phyloP scores from a whole-genome alignment of 2,888 invertebrate genomes.

The Eupsilia transversa region DNA sequence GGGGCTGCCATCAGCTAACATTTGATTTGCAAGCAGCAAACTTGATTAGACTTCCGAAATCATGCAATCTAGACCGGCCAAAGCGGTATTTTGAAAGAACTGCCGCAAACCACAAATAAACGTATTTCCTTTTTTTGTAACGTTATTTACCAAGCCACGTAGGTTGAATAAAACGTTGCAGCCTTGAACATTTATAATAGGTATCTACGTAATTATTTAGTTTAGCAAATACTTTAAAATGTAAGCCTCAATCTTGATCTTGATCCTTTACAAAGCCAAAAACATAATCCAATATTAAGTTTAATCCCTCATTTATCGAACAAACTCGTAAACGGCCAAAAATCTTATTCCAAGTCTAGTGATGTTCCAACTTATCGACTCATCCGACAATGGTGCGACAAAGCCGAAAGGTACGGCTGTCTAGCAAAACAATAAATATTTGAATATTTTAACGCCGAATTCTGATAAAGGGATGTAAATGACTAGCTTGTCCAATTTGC shows the following conservation, averaged over 20 bases:
- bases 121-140: no score
- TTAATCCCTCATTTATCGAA: slow-evolving; percentile 25
- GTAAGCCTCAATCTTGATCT: not conserved
- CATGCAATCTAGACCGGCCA: not conserved
- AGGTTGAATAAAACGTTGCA: not conserved
- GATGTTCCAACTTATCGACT: slow-evolving; percentile 61
- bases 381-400: slow-evolving; percentile 61
- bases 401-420: slow-evolving; percentile 66
- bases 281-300: slow-evolving; percentile 19
- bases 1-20: no score
- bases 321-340: slow-evolving; percentile 33
- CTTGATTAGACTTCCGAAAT: not conserved
- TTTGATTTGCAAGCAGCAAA: no score
- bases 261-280: slow-evolving; percentile 3
- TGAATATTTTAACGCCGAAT: slow-evolving; percentile 87
- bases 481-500: slow-evolving; percentile 89
- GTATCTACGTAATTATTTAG: not conserved
- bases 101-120: no score
- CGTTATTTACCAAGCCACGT: not conserved
- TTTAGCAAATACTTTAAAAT: not conserved
- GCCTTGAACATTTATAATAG: not conserved
- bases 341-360: slow-evolving; percentile 52
- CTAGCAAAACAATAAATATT: slow-evolving; percentile 85
- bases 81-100: not conserved
- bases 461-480: slow-evolving; percentile 89